A percentile compares a stretch with the other conserved stretches of the same genome.
phyloP scores from a whole-genome alignment of 2,888 invertebrate species.

The Drosophila ochracea region DNA sequence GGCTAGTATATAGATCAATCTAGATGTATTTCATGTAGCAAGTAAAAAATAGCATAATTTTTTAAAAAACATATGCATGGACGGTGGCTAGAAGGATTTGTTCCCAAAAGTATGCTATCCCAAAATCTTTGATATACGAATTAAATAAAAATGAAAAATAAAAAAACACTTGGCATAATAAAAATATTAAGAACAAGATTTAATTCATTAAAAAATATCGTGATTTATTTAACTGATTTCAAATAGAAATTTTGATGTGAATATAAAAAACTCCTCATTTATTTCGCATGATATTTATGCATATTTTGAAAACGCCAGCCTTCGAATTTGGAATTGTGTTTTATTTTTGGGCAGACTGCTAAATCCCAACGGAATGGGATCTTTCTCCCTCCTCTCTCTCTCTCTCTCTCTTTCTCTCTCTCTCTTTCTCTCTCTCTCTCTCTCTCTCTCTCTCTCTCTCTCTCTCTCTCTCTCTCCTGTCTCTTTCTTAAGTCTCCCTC shows the following conservation, averaged over 20 bases:
- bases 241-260: background rate
- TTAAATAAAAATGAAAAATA: background rate
- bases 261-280: background rate
- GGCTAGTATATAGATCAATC: background rate
- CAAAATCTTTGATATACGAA: background rate
- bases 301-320: background rate
- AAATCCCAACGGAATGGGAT: background rate
- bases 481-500: background rate
- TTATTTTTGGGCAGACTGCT: background rate
- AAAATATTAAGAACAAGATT: background rate
- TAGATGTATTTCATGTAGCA: background rate
- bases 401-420: conserved; percentile 11
- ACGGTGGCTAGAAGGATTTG: conserved; percentile 4
- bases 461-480: conserved; percentile 15
- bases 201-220: background rate
- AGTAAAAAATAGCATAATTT: background rate
- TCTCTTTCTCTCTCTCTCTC: conserved; percentile 4
- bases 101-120: conserved; percentile 50
- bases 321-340: background rate
- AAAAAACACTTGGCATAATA: background rate
- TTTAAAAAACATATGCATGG: too few species aligned
- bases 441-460: conserved; percentile 14
- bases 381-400: background rate
- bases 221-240: background rate
- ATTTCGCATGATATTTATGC: background rate